Base-by-base conservation (phyloP, 2,888 invertebrate genomes). In the Agrotis clavis region DNA sequence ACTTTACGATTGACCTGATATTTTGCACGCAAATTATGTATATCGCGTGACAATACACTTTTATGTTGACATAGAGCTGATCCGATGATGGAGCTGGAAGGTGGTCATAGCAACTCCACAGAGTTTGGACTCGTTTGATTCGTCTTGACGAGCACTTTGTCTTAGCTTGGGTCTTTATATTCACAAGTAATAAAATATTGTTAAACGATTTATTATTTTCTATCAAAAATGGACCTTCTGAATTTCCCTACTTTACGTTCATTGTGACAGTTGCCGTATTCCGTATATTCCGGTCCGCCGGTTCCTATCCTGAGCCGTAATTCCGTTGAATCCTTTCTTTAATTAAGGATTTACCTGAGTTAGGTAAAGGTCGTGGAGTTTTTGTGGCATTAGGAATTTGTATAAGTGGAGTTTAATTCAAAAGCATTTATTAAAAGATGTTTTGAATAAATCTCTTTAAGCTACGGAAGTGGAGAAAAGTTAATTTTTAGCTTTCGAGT, bases 291-390 rank as follows among this genome's bases (percentile, higher is more conserved):
- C 67, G 66, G 67, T 66, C 70, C 47, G 64, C 62, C 64, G 72
- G 67, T 56, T 79, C 56, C 75, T 25, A 76, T 68, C 69, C 65
- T 21, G 48, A 25, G 60, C 18, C 57, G 63, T 84, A 84, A 84
- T 84, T 77, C 71, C 71, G 21, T 53, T 62, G 69, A 75, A 84
- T 84, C 82, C 74, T 74, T 77, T 83, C 77, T 84, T 84, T 83
- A 83, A 84, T 83, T 84, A 81, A 83, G 73, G 84, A 81, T 84
- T 77, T 84, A 83, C 82, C 84, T 84, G 84, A 41, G 50, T 74
- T 74, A 77, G 54, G 67, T 71, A 62, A 67, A 56, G 77, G 66
- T 47, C 56, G 77, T 14, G 57, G 67, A 62, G 80, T 84, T 84
- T 81, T 81, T 84, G 78, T 56, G 71, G 77, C 66, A 35, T 66